Evolutionary conservation across 1,140 invertebrate genomes (phyloP), one percentile per base, ranked within the genome.

Genomic region (Vanessa tameamea): DNA sequence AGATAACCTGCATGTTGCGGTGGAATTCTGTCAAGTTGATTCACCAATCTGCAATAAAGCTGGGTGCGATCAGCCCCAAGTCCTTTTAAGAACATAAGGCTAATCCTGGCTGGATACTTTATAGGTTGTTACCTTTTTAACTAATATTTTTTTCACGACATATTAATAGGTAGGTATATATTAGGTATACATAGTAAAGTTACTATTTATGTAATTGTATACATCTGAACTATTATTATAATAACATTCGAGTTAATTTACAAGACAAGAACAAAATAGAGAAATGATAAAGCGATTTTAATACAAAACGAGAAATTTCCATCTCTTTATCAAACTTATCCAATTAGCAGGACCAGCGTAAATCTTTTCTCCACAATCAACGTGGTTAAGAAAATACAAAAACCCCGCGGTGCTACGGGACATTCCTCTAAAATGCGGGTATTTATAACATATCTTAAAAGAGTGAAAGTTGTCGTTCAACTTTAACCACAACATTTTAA

Each of bases 331-430:
- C 69, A 68, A 75, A 79, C 75, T 77, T 79, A 72, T 70, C 73
- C 75, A 79, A 79, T 79, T 79, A 79, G 66, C 68, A 63, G 51
- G 73, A 43, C n/a, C 16, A 43, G 43, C 50, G 47, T 31, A 59
- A n/a, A 26, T 61, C 55, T 74, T 75, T 75, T 79, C 73, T n/a
- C 73, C 53, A 73, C 65, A 70, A 79, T 79, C 74, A 79, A 76
- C 73, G 66, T 69, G 73, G 73, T 75, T 75, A 64, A 57, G 53
- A 53, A 47, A 66, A 67, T 69, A 55, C 72, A 47, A 74, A 71
- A 55, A 57, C 67, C 26, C 69, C 55, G 50, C 47, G 20, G 63
- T 59, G 53, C 63, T 71, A 15, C n/a, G 47, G 64, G 61, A 47
- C 23, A 31, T 57, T 67, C 37, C 64, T 63, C 23, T 57, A 50